Evolutionary conservation across 2,113 vertebrate genomes (phyloP).

Genomic region (Hoplias malabaricus): DNA sequence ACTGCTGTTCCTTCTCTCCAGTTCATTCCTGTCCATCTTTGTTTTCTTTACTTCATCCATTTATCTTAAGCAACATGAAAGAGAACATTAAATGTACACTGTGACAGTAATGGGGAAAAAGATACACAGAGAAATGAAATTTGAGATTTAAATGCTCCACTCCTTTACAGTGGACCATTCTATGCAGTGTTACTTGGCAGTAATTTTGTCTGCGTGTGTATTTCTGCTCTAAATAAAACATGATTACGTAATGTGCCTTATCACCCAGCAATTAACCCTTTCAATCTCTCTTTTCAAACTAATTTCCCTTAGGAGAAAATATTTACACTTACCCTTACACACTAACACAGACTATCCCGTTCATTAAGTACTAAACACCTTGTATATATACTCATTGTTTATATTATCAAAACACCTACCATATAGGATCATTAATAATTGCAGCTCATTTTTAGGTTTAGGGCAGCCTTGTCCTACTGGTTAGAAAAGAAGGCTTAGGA

Average conservation of each 20-base stretch:
- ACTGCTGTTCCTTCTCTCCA: background rate
- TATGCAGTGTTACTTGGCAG: background rate
- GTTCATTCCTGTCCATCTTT: background rate
- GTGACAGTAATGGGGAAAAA: background rate
- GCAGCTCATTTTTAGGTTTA: too few species aligned
- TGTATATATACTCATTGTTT: too few species aligned
- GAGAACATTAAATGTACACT: background rate
- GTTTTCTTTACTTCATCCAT: background rate
- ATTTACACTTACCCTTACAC: too few species aligned
- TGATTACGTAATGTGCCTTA: background rate
- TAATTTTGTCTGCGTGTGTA: background rate
- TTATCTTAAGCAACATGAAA: background rate
- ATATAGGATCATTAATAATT: too few species aligned
- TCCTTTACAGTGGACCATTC: background rate
- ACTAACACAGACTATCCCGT: too few species aligned
- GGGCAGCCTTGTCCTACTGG: too few species aligned
- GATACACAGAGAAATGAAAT: background rate
- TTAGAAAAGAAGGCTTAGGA: too few species aligned
- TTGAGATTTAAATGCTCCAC: background rate
- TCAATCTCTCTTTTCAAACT: background rate
- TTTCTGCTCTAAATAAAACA: constrained; percentile 9
- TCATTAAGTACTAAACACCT: too few species aligned
- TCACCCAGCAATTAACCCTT: background rate
- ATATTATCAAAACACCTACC: too few species aligned
- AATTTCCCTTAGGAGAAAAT: background rate